Evolutionary conservation across 2,797 vertebrate species (phyloP), one percentile per base, ranked within the genome.

Genomic region (Pyrocephalus nanus): DNA sequence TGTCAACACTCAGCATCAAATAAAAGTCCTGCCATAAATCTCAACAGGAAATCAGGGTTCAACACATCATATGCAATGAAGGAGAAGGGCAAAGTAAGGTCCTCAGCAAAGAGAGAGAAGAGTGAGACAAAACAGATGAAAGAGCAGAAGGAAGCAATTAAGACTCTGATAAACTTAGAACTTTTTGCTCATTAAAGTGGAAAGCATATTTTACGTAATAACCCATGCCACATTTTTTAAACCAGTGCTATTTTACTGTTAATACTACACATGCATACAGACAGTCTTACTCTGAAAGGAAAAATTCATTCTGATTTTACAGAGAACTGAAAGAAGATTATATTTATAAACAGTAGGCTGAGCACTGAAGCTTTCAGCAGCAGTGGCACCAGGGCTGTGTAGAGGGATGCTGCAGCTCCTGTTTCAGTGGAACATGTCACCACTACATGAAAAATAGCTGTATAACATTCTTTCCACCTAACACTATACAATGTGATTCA

Each of bases 121-220:
- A 83, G 29, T 0, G 4, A 93, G 48, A 67, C 50, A 83, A 88
- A 50, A 54, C 65, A 95, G 88, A 93, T 21, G 57, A 93, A 93
- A 65, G n/a, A 87, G 69, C 60, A 95, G 87, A 95, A 92, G 69
- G 62, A 90, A 65, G 6, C 43, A 67, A 32, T 61, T 72, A 91
- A 89, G 65, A 80, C 21, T 11, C 54, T 8, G 54, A 86, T 72
- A 74, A 91, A 92, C 80, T 71, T 8, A 77, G 11, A 92, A 88
- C 23, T 55, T 72, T 42, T 75, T 48, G 18, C 71, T 77, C 72
- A 70, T 45, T 38, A 17, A 75, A 72, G 16, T 16, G 12, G 22
- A 82, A 91, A 74, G 21, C 32, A n/a, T 88, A 87, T 79, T 92
- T 76, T 70, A 75, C 18, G 9, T 38, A 76, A 55, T 82, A 89